Base-by-base conservation (phyloP, 2,797 vertebrate genomes). In the Leontopithecus rosalia region DNA sequence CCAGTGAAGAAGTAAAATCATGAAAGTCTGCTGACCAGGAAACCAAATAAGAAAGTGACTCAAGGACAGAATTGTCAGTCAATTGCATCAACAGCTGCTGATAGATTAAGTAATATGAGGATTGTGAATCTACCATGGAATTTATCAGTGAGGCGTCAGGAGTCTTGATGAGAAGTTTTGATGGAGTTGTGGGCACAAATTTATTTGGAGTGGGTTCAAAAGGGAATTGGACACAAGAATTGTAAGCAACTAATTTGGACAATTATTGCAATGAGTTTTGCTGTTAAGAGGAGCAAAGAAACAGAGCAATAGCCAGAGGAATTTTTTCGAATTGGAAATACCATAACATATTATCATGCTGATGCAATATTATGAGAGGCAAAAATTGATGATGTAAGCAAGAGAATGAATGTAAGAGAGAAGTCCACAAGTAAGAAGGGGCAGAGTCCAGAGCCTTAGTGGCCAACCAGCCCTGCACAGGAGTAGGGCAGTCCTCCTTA, bases 11-110 rank as follows among this genome's bases (percentile, higher is more conserved):
- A n/a, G 20, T 67, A 58, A 64, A 90, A 58, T 61, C 55, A 36
- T 79, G 30, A 46, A 77, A 64, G 43, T n/a, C 64, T 88, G 30
- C 57, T 70, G 30, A 84, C 15, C 41, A 58, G 15, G n/a, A 93
- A 93, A 90, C n/a, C 41, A 46, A 87, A 20, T 73, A 90, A 86
- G 57, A 95, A 75, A 58, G 36, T 64, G 39, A 93, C 28, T 77
- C n/a, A 39, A 75, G 46, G 36, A 85, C 15, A 15, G n/a, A 88
- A 72, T 43, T 36, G 57, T 33, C 28, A 28, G 57, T 36, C n/a
- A 19, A 2, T 24, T 28, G 3, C 75, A 41, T 52, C 39, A 61
- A 58, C 48, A 64, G 7, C 39, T 30, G 61, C n/a, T 46, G 30
- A 50, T 2, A 86, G 28, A 48, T 41, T 46, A 81, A 20, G 22